A percentile compares a stretch with the other conserved stretches of the same genome.
Evolutionary conservation across 2,113 vertebrate genomes (phyloP).

Genomic region (Alouatta palliata): DNA sequence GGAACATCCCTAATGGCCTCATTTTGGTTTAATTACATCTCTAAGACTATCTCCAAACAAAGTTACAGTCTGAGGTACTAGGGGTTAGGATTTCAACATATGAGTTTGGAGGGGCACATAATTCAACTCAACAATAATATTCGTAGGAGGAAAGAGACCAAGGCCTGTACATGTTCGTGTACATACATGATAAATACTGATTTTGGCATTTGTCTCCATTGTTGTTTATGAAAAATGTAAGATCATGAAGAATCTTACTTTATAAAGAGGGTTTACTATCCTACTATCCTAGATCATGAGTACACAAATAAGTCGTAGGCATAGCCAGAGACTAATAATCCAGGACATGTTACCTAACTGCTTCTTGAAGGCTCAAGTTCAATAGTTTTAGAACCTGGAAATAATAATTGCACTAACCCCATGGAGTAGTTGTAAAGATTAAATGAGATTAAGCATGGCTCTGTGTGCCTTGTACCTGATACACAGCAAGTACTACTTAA

Average conservation of each 20-base stretch:
- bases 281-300: background rate
- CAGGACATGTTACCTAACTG: background rate
- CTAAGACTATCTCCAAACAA: background rate
- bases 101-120: background rate
- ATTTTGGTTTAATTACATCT: background rate
- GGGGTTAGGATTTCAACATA: background rate
- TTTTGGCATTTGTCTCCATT: background rate
- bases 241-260: background rate
- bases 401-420: background rate
- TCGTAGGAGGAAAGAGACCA: background rate
- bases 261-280: background rate
- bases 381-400: background rate
- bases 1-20: background rate
- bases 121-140: background rate
- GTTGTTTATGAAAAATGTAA: background rate
- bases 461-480: background rate
- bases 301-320: background rate
- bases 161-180: background rate
- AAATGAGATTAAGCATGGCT: background rate
- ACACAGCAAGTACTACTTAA: background rate
- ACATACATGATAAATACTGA: background rate
- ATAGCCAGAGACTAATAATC: background rate
- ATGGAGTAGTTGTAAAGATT: background rate
- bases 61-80: background rate
- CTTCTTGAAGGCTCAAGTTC: background rate